Conservation (phyloP, 2,888 invertebrate genomes). For the Artemia sinica region DNA sequence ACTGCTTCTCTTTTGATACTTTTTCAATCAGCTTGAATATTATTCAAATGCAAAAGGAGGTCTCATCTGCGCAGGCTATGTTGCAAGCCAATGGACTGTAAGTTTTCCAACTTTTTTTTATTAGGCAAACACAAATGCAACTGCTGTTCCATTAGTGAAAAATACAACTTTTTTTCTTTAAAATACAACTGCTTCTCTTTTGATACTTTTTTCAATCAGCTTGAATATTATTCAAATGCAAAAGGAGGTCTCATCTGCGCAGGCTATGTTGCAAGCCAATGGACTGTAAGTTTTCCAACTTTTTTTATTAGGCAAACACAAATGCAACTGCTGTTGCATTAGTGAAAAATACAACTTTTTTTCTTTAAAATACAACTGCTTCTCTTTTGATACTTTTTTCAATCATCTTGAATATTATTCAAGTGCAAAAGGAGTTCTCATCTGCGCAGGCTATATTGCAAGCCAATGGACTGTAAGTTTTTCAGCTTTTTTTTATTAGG, state of each 20-base stretch:
- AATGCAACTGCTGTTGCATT: not conserved
- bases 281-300: constrained; percentile 6
- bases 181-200: too few relatives aligned
- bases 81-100: constrained; percentile 40
- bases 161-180: too few relatives aligned
- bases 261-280: constrained; percentile 47
- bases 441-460: constrained; percentile 53
- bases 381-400: constrained; percentile 38
- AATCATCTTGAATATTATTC: constrained; percentile 44
- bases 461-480: constrained; percentile 27
- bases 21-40: constrained; percentile 48
- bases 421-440: constrained; percentile 46
- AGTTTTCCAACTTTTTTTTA: not conserved
- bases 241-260: constrained; percentile 49
- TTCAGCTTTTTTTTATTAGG: not conserved
- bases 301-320: not conserved
- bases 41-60: constrained; percentile 43
- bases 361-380: too few relatives aligned
- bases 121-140: not conserved
- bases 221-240: constrained; percentile 44
- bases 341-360: too few relatives aligned
- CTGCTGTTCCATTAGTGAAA: not conserved
- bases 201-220: constrained; percentile 43
- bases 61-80: constrained; percentile 49
- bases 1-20: constrained; percentile 30